Evolutionary conservation across 2,113 vertebrate species (phyloP), one percentile per base, ranked within the genome.

Genomic region (Sphaerodactylus townsendi): DNA sequence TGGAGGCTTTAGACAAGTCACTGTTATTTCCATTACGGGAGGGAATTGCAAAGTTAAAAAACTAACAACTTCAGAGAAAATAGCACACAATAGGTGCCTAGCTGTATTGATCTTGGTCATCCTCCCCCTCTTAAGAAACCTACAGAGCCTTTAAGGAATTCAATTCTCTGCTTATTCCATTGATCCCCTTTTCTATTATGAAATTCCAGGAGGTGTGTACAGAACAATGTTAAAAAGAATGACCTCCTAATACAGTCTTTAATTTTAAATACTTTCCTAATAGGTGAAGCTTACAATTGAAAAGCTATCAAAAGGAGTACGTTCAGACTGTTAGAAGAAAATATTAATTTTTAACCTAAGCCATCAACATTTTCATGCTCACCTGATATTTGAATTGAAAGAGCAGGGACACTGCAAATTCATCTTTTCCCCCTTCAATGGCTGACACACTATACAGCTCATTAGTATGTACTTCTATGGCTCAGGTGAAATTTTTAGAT

Each of bases 111-210:
- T 76, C 77, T 56, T 13, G 64, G 77, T 84, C 86, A 10, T 23
- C 82, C 15, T 73, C 71, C 71, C 71, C 7, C 33, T 70, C 76
- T 87, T 10, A 81, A 2, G 44, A 3, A 77, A 46, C n/a, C 14
- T 70, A 0, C 1, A 76, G 50, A 41, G 11, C 69, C 28, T 72
- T 44, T 35, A 83, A 64, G 19, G 84, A 6, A 70, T 2, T 1
- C 46, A n/a, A 70, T 3, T 10, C 3, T 86, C 17, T 81, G 4
- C 8, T 81, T 87, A 86, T 83, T 77, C 33, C 70, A 5, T 2
- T 81, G 37, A 39, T 80, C 0, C 0, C 0, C 85, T 25, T 0
- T 0, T 75, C 19, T 48, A 46, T 79, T 77, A 44, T 0, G 1
- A 70, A 81, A 77, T 0, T 0, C 3, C 8, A 70, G n/a, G 72